Evolutionary conservation across 2,888 invertebrate species (phyloP).

Genomic region (Protonemura montana): DNA sequence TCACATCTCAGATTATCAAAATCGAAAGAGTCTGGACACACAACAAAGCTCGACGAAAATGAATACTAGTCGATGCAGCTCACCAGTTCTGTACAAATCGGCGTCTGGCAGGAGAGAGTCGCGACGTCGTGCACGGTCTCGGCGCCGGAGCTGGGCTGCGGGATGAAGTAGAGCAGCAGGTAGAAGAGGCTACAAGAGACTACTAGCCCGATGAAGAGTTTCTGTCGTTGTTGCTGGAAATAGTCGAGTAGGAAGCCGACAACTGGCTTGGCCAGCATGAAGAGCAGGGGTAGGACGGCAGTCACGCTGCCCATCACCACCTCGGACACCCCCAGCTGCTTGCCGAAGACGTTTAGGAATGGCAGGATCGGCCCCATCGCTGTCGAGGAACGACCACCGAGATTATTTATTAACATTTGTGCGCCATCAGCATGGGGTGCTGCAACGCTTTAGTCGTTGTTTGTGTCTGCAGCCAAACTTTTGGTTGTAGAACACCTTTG

Average conservation of each 20-base stretch:
- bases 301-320: constrained; percentile 80
- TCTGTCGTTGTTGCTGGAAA: constrained; percentile 65
- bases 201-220: constrained; percentile 74
- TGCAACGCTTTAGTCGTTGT: too few relatives aligned
- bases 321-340: constrained; percentile 78
- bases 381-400: constrained; percentile 56
- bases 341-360: constrained; percentile 78
- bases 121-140: background rate
- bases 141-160: constrained; percentile 53
- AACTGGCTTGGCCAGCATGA: constrained; percentile 77
- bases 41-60: too few relatives aligned
- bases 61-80: too few relatives aligned
- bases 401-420: background rate
- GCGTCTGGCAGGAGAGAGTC: background rate
- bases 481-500: too few relatives aligned
- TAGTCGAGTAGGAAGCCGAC: constrained; percentile 78
- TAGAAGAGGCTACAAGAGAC: constrained; percentile 71
- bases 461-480: too few relatives aligned
- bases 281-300: constrained; percentile 77
- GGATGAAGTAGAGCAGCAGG: constrained; percentile 74
- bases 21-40: too few relatives aligned
- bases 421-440: too few relatives aligned
- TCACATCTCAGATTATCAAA: too few relatives aligned
- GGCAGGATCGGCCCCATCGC: constrained; percentile 84
- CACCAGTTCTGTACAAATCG: background rate